phyloP scores from a whole-genome alignment of 2,888 invertebrate genomes.

The Eilema depressum region DNA sequence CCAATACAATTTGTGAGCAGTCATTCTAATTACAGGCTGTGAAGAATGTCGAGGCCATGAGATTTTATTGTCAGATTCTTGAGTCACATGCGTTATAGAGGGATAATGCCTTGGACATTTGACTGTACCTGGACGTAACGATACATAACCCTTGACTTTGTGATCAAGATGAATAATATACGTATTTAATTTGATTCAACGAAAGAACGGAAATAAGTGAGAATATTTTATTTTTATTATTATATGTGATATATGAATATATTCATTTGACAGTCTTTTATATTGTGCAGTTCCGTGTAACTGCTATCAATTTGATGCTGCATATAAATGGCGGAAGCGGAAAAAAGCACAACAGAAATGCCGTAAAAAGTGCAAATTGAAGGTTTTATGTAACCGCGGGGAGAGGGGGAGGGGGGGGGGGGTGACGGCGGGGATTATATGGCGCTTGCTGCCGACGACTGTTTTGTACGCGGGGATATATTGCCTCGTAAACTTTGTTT shows the following conservation, averaged over 20 bases:
- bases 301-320: neutral
- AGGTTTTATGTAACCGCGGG: conserved; percentile 6
- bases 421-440: neutral
- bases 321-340: neutral
- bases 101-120: neutral
- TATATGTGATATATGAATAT: neutral
- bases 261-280: neutral
- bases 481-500: conserved; percentile 4
- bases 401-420: neutral
- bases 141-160: too few relatives aligned
- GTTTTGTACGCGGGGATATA: neutral
- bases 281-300: neutral
- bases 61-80: neutral
- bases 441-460: neutral
- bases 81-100: neutral
- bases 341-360: conserved; percentile 3
- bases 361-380: conserved; percentile 8
- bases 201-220: neutral
- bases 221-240: neutral
- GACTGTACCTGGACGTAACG: neutral
- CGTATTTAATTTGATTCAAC: too few relatives aligned
- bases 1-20: too few relatives aligned
- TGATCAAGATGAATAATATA: too few relatives aligned
- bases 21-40: too few relatives aligned
- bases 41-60: neutral